Evolutionary conservation across 2,888 invertebrate genomes (phyloP).

Genomic region (Papilio elwesi): DNA sequence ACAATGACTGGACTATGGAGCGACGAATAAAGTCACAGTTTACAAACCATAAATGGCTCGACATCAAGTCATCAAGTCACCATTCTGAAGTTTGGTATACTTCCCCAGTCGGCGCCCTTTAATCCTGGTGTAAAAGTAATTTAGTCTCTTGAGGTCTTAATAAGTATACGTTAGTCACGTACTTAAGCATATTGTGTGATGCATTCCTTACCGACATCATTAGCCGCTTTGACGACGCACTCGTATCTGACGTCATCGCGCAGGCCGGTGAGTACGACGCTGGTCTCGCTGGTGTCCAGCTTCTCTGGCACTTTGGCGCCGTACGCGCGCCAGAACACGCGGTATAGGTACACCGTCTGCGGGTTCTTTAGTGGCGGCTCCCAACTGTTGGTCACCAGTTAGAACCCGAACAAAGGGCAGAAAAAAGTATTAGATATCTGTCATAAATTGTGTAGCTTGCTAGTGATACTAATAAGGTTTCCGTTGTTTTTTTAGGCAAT

Average conservation of each 20-base stretch:
- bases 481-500: too few species aligned
- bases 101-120: too few species aligned
- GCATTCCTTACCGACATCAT: slow-evolving; percentile 85
- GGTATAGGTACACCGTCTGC: slow-evolving; percentile 91
- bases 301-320: slow-evolving; percentile 86
- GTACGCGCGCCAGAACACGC: slow-evolving; percentile 91
- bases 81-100: too few species aligned
- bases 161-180: background rate
- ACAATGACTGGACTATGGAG: too few species aligned
- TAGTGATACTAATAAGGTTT: too few species aligned
- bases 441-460: too few species aligned
- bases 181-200: too few species aligned
- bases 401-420: background rate
- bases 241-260: slow-evolving; percentile 90
- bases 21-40: too few species aligned
- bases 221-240: slow-evolving; percentile 92
- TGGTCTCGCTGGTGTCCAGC: slow-evolving; percentile 89
- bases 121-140: background rate
- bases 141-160: background rate
- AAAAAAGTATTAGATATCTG: background rate
- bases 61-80: too few species aligned
- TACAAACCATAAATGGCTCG: too few species aligned
- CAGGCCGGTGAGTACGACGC: slow-evolving; percentile 87
- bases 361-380: slow-evolving; percentile 93
- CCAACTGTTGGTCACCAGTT: slow-evolving; percentile 81